Evolutionary conservation across 2,113 vertebrate genomes (phyloP).

Genomic region (Corythornis vintsioides): DNA sequence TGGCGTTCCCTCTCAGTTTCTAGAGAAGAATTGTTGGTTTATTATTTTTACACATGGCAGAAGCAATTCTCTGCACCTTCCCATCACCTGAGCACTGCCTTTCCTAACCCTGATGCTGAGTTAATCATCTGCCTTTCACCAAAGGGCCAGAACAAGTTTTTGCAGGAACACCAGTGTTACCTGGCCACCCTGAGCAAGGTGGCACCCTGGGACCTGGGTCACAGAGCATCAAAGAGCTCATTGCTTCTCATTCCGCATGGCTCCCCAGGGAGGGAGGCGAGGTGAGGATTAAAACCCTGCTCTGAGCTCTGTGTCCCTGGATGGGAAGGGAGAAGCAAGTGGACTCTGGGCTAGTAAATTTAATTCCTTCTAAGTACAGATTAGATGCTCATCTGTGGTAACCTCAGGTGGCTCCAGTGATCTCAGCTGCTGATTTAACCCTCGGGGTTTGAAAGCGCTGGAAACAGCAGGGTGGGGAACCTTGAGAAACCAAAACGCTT

Average conservation of each 20-base stretch:
- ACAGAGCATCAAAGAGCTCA: background rate
- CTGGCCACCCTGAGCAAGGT: background rate
- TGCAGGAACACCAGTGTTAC: background rate
- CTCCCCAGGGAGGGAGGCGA: background rate
- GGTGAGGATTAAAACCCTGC: background rate
- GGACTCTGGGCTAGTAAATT: background rate
- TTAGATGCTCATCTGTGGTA: background rate
- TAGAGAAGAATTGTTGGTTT: background rate
- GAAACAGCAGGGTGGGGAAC: background rate
- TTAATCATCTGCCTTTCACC: constrained; percentile 4
- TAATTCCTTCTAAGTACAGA: constrained; percentile 38
- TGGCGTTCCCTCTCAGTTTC: background rate
- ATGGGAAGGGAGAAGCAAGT: background rate
- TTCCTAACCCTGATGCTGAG: background rate
- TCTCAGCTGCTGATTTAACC: background rate
- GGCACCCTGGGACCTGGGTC: background rate
- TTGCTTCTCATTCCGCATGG: background rate
- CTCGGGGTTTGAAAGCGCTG: background rate
- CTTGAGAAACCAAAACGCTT: background rate
- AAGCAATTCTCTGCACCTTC: background rate
- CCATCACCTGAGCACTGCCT: background rate
- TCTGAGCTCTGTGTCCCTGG: background rate
- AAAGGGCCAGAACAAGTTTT: background rate
- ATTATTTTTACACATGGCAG: background rate
- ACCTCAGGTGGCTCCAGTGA: background rate